These are phyloP conservation scores for Ips nitidus DNA, from an alignment of 1,140 invertebrate species.

Conservation along the genomic window DNA sequence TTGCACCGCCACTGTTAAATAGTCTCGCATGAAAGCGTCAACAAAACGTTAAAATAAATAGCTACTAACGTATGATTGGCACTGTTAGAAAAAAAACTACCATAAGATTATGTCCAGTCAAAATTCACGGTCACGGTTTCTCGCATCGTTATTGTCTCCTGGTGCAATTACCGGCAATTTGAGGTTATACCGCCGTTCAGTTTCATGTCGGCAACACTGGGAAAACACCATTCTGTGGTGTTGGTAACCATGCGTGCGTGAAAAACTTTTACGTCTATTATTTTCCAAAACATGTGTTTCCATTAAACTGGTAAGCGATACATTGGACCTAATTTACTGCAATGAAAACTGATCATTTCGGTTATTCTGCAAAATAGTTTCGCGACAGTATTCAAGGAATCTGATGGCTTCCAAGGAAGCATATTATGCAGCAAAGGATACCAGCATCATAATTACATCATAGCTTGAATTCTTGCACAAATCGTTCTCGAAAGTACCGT, in stretches of 20 bases:
- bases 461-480: too few relatives aligned
- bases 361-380: too few relatives aligned
- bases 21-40: not conserved
- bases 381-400: too few relatives aligned
- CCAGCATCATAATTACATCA: too few relatives aligned
- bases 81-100: not conserved
- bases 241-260: constrained; percentile 22
- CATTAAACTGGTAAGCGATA: constrained; percentile 2
- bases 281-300: constrained; percentile 24
- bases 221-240: constrained; percentile 23
- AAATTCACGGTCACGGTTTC: constrained; percentile 14
- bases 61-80: not conserved
- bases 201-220: constrained; percentile 14
- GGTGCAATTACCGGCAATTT: constrained; percentile 26
- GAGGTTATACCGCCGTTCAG: constrained; percentile 16
- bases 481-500: not conserved
- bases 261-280: constrained; percentile 24
- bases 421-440: too few relatives aligned
- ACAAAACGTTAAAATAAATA: not conserved
- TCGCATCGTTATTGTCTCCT: constrained; percentile 12
- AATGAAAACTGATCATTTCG: too few relatives aligned
- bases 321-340: too few relatives aligned
- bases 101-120: not conserved
- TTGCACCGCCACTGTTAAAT: too few relatives aligned
- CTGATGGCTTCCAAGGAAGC: too few relatives aligned